phyloP scores from a whole-genome alignment of 2,888 invertebrate species.

The Tanypteryx hageni region DNA sequence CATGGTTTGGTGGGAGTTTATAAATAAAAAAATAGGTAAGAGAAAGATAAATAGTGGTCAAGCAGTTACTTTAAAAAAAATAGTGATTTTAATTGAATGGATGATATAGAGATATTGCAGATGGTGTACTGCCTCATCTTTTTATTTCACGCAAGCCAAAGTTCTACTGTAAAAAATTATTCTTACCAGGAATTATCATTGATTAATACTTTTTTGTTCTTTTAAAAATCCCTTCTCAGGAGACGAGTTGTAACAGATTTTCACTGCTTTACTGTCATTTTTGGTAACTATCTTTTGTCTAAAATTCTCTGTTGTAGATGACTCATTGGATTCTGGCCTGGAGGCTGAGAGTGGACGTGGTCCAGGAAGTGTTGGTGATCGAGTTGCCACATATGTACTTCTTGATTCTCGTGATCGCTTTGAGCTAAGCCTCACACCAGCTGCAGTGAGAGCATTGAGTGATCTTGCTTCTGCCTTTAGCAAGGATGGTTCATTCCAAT shows the following conservation, averaged over 20 bases:
- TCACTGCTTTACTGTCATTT: slow-evolving; percentile 69
- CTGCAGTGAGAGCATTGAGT: slow-evolving; percentile 79
- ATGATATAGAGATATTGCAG: too few species aligned
- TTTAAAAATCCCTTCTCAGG: slow-evolving; percentile 65
- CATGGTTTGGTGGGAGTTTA: too few species aligned
- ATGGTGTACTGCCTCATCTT: too few species aligned
- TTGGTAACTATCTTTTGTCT: slow-evolving; percentile 70
- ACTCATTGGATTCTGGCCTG: slow-evolving; percentile 78
- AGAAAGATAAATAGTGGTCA: too few species aligned
- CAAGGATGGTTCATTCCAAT: slow-evolving; percentile 74
- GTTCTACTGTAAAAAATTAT: too few species aligned
- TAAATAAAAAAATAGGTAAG: too few species aligned
- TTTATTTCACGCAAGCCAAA: too few species aligned
- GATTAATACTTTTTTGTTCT: too few species aligned
- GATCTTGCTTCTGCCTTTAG: slow-evolving; percentile 75
- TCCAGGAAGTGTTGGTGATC: slow-evolving; percentile 70
- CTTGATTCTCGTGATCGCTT: slow-evolving; percentile 83
- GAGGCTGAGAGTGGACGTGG: slow-evolving; percentile 74
- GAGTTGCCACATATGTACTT: slow-evolving; percentile 82
- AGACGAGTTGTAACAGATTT: slow-evolving; percentile 65
- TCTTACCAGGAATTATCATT: too few species aligned
- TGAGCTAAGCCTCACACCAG: slow-evolving; percentile 83
- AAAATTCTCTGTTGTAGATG: slow-evolving; percentile 68
- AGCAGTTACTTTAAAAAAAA: too few species aligned
- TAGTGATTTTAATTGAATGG: too few species aligned